Conservation (phyloP, 2,888 invertebrate genomes). For the Mesochorus sp. region DNA sequence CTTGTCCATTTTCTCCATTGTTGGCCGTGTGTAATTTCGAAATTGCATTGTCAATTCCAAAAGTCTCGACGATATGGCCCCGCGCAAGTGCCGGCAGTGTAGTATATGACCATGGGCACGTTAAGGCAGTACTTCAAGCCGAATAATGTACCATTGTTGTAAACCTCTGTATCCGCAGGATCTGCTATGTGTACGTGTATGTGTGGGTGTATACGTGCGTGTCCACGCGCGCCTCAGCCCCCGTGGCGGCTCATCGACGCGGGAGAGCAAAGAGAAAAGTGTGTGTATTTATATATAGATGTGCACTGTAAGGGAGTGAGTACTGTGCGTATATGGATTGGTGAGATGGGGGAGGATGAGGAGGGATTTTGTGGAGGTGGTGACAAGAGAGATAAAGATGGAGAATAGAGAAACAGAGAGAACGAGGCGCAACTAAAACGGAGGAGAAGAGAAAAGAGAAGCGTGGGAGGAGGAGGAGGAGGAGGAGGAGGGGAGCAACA, state of each 20-base stretch:
- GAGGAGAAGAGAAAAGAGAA: conserved; percentile 40
- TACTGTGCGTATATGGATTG: conserved; percentile 15
- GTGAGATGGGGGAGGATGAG: conserved; percentile 30
- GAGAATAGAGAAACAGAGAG: conserved; percentile 58
- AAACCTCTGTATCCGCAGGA: conserved; percentile 44
- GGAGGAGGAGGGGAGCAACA: conserved; percentile 43
- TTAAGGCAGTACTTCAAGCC: conserved; percentile 59
- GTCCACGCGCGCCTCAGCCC: conserved; percentile 46
- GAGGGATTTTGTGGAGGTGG: conserved; percentile 45
- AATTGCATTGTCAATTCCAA: conserved; percentile 66
- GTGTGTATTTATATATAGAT: conserved; percentile 58
- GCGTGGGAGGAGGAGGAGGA: conserved; percentile 40
- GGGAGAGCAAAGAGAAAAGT: conserved; percentile 66
- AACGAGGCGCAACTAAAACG: conserved; percentile 45
- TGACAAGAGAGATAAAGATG: conserved; percentile 57
- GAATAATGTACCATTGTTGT: conserved; percentile 75
- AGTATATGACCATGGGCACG: conserved; percentile 23
- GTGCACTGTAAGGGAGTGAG: conserved; percentile 5
- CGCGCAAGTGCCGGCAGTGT: conserved; percentile 47
- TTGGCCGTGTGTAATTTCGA: conserved; percentile 64
- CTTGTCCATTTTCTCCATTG: conserved; percentile 39
- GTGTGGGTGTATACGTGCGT: conserved; percentile 48
- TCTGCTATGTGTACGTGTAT: too few relatives aligned
- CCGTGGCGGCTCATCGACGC: conserved; percentile 49
- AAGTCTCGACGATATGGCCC: conserved; percentile 32